Percentiles rank a stretch among this genome's conserved stretches.
Evolutionary conservation across 2,113 vertebrate genomes (phyloP).

Genomic region (Ardeotis arabs): DNA sequence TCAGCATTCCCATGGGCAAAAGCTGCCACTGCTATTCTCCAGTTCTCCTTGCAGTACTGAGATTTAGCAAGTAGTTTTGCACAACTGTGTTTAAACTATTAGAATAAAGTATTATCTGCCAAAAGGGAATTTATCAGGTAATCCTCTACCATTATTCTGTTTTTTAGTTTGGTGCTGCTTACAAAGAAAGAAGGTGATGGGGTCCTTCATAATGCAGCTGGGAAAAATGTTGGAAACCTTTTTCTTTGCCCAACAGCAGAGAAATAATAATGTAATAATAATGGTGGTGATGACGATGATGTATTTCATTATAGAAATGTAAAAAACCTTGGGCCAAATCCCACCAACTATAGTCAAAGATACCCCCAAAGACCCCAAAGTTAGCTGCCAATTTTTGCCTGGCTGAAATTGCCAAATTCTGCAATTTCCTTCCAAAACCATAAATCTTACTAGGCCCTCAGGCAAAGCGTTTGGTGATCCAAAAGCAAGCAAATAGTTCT

Average conservation of each 20-base stretch:
- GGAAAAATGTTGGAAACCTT: neutral
- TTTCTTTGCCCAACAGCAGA: neutral
- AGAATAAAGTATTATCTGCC: neutral
- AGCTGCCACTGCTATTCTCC: neutral
- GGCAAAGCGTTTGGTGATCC: neutral
- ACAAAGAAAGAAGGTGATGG: neutral
- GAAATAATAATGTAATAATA: slow-evolving; percentile 21
- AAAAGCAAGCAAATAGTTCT: neutral
- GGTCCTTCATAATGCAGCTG: neutral
- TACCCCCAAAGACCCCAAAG: neutral
- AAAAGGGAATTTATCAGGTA: neutral
- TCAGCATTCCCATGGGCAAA: neutral
- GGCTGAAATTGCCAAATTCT: neutral
- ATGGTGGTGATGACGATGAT: neutral
- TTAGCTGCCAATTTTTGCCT: neutral
- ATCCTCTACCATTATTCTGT: neutral
- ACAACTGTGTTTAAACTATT: neutral
- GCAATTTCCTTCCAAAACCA: neutral
- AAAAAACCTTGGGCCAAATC: neutral
- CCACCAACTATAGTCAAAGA: neutral
- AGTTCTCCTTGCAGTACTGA: neutral
- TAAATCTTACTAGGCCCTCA: neutral
- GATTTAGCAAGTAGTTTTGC: neutral
- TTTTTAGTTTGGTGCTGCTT: neutral
- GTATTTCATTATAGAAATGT: slow-evolving; percentile 1